phyloP scores from a whole-genome alignment of 2,113 vertebrate genomes.

The Cavia aperea region DNA sequence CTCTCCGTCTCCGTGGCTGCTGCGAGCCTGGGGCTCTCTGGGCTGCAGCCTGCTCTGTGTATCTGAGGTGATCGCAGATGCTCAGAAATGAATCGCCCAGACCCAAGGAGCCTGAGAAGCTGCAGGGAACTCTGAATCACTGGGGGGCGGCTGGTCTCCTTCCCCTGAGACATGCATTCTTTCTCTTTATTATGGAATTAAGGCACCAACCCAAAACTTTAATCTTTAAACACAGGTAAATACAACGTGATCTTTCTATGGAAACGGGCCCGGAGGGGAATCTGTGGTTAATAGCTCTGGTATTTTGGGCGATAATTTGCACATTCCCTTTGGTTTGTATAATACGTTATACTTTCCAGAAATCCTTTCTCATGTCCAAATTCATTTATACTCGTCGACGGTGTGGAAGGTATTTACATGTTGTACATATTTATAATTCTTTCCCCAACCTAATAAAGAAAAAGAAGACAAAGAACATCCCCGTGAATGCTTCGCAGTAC shows the following conservation, averaged over 20 bases:
- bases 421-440: not conserved
- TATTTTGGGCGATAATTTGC: not conserved
- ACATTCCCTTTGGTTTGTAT: constrained; percentile 7
- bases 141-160: not conserved
- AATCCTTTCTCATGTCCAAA: not conserved
- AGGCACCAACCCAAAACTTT: not conserved
- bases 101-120: not conserved
- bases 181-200: not conserved
- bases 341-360: not conserved
- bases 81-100: not conserved
- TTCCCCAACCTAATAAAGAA: not conserved
- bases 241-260: constrained; percentile 15
- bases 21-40: accelerated
- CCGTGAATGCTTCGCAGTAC: not conserved
- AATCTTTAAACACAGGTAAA: constrained; percentile 46
- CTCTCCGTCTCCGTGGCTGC: not conserved
- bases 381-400: not conserved
- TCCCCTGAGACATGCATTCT: not conserved
- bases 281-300: not conserved
- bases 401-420: not conserved
- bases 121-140: not conserved
- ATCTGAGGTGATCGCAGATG: not conserved
- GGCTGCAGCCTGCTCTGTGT: not conserved
- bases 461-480: not conserved
- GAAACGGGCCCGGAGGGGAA: not conserved